Evolutionary conservation across 2,797 vertebrate genomes (phyloP).

Genomic region (Onychomys torridus): DNA sequence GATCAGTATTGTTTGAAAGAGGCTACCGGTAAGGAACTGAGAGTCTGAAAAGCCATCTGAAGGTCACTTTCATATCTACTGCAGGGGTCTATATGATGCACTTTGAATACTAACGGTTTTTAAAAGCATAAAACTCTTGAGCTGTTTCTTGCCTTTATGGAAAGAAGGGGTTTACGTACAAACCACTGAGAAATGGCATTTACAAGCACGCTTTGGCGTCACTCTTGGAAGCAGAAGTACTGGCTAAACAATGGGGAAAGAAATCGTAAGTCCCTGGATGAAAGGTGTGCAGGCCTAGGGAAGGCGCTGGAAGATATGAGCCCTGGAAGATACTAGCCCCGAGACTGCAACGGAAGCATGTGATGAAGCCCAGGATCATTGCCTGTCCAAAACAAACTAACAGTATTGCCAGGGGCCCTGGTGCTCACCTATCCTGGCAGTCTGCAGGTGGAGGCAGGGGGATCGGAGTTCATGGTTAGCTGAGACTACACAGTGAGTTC

Average conservation of each 20-base stretch:
- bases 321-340: not conserved
- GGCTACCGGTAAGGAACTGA: not conserved
- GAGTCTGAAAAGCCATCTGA: not conserved
- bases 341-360: not conserved
- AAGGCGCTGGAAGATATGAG: not conserved
- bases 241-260: not conserved
- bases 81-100: not conserved
- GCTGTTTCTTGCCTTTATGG: not conserved
- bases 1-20: not conserved
- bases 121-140: constrained; percentile 27
- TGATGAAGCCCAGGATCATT: not conserved
- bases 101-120: not conserved
- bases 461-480: not conserved
- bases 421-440: not conserved
- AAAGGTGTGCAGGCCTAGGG: not conserved
- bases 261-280: not conserved
- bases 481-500: not conserved
- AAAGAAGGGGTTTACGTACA: constrained; percentile 23
- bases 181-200: not conserved
- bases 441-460: too few relatives aligned
- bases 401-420: not conserved
- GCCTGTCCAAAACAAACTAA: not conserved
- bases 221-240: not conserved
- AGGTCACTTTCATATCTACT: not conserved
- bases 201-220: not conserved